These are phyloP conservation scores for Cartodere bifasciata DNA, from an alignment of 2,888 invertebrate genomes.

Conservation along the genomic window DNA sequence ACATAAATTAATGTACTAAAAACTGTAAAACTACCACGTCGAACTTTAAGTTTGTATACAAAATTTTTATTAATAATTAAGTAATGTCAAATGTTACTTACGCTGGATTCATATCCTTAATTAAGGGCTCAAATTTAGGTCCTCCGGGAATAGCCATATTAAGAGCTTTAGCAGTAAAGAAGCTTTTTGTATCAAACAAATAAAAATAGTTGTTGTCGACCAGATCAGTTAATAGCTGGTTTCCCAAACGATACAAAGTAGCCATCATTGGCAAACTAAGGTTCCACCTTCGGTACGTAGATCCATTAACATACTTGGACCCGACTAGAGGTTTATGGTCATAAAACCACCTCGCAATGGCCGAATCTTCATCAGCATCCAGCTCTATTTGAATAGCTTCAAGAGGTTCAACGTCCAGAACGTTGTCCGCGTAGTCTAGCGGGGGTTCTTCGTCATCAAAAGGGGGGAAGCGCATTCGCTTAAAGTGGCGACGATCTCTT, in stretches of 20 bases:
- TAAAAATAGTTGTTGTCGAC: constrained; percentile 99
- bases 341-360: constrained; percentile 95
- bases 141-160: constrained; percentile 99
- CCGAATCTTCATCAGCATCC: constrained; percentile 85
- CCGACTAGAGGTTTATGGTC: constrained; percentile 94
- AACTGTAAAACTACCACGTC: no score
- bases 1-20: constrained; percentile 1
- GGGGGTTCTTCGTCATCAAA: constrained; percentile 99
- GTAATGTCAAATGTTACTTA: constrained; percentile 36
- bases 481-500: constrained; percentile 95
- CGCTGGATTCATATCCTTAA: constrained; percentile 94
- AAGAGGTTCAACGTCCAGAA: constrained; percentile 95
- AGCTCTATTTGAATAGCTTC: constrained; percentile 98
- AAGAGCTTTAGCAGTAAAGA: constrained; percentile 98
- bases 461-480: constrained; percentile 98
- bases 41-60: no score
- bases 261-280: constrained; percentile 94
- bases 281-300: constrained; percentile 95
- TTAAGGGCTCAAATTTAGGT: constrained; percentile 97
- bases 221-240: constrained; percentile 93
- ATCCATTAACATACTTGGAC: constrained; percentile 85
- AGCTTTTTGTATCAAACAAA: constrained; percentile 96
- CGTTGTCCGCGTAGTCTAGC: constrained; percentile 97
- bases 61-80: constrained; percentile 9
- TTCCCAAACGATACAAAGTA: constrained; percentile 91